Evolutionary conservation across 2,113 vertebrate species (phyloP), one percentile per base, ranked within the genome.

Genomic region (Dipodomys spectabilis): DNA sequence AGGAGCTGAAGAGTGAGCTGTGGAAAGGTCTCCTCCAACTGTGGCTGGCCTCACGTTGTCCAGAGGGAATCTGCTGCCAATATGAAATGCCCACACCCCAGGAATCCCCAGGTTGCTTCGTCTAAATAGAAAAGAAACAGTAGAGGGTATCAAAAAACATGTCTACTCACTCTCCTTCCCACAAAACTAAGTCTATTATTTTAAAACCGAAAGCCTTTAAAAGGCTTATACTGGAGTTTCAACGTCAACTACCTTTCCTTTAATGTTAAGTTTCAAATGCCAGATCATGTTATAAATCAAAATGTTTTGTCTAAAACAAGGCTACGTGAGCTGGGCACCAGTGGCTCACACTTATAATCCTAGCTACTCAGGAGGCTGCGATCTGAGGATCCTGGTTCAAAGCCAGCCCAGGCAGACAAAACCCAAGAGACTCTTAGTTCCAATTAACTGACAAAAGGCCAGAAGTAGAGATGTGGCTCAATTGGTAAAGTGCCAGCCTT

Each of bases 21-120:
- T n/a, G 28, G 45, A 94, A 68, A 88, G 95, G 32, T 90, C 73
- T 23, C 93, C 92, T 11, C 97, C 77, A 0, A 81, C 3, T 0
- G 95, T 82, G 0, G 99, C 98, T 0, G 99, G 98, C 81, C 98
- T 97, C 64, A 99, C 97, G 0, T 98, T 99, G 78, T 98, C 97
- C 60, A 99, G 96, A 0, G 96, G 96, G n/a, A 97, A 94, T 5
- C 80, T 22, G 85, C 98, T 98, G 80, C 99, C 98, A 18, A 99
- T 98, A 30, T 98, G 99, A 97, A 99, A 99, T 68, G 98, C 98
- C 99, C 99, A 99, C 69, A 99, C 97, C 0, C 99, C 99, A 0
- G 98, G 98, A 19, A 98, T 91, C 0, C 99, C 99, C 0, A 97
- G 94, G 84, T 99, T 99, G 69, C 99, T 99, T 69, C 97, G 96